Base-by-base conservation (phyloP, 2,888 invertebrate species). In the Drosophila fungiperda region DNA sequence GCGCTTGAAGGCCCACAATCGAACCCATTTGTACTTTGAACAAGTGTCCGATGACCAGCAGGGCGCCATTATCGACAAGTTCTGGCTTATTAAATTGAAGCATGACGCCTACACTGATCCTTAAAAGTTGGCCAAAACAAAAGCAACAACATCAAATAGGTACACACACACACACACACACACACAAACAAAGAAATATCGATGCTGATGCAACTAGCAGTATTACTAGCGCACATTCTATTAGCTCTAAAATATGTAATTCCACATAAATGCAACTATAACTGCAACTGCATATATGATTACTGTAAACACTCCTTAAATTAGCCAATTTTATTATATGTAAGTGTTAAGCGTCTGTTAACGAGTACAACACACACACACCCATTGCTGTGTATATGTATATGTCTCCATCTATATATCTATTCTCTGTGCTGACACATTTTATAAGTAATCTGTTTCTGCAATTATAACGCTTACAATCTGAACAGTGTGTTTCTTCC, bases 21-120 rank as follows among this genome's bases (percentile, higher is more conserved):
- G 90, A 15, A 96, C 97, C 0, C 99, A 99, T 94, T 92, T 99
- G 48, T 95, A 98, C 92, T 94, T 98, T 77, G 98, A 99, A 92
- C 99, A 99, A 95, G 95, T 97, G 64, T 96, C 96, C 7, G 96
- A 96, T 80, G 96, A 97, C 80, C 94, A 95, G 79, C 91, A 94
- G 29, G 96, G 96, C 2, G 93, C 94, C 73, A 94, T 96, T 55
- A 95, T 97, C 74, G 97, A 97, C 92, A 94, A 94, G 1, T 94
- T 96, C 88, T 95, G 95, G 95, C 85, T 95, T 20, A 93, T 95
- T 26, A 96, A 96, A 87, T 94, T 96, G 45, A 90, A 91, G 36
- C 90, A 89, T 53, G 89, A 86, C 69, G 79, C 76, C 35, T 92
- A 92, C 72, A 74, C 64, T 11, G 63, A 81, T 23, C 45, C 60